Evolutionary conservation across 1,140 invertebrate species (phyloP).

Genomic region (Oryzaephilus surinamensis): DNA sequence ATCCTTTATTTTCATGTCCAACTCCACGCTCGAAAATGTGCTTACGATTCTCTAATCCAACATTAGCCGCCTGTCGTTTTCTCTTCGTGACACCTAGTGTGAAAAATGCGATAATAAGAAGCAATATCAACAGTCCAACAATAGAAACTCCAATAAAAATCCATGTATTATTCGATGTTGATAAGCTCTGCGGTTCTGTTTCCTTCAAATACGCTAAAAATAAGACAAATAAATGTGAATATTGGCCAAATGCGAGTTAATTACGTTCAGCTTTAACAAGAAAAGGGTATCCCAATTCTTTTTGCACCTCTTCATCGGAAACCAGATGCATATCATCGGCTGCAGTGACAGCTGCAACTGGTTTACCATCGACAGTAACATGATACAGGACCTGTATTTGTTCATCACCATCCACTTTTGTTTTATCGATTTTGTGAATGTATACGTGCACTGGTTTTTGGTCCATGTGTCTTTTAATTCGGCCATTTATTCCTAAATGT

Average conservation of each 20-base stretch:
- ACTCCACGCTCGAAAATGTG: slow-evolving; percentile 26
- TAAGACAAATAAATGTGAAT: slow-evolving; percentile 2
- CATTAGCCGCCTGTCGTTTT: slow-evolving; percentile 31
- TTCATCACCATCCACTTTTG: slow-evolving; percentile 32
- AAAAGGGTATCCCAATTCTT: slow-evolving; percentile 59
- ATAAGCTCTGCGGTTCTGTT: slow-evolving; percentile 49
- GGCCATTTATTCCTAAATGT: slow-evolving; percentile 49
- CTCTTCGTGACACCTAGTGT: slow-evolving; percentile 47
- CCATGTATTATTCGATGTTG: slow-evolving; percentile 49
- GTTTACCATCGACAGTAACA: slow-evolving; percentile 61
- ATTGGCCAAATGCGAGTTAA: slow-evolving; percentile 21
- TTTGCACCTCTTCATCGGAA: slow-evolving; percentile 58
- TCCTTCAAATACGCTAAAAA: slow-evolving; percentile 59
- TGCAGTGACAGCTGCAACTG: slow-evolving; percentile 64
- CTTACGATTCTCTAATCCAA: slow-evolving; percentile 16
- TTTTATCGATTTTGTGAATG: slow-evolving; percentile 39
- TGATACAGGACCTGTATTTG: slow-evolving; percentile 58
- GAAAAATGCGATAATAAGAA: slow-evolving; percentile 50
- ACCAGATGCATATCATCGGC: slow-evolving; percentile 68
- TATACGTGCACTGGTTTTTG: slow-evolving; percentile 37
- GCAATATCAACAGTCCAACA: slow-evolving; percentile 48
- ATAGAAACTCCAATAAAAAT: slow-evolving; percentile 50
- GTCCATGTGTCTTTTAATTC: background rate
- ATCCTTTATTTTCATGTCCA: slow-evolving; percentile 14
- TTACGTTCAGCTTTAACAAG: slow-evolving; percentile 75